Base-by-base conservation (phyloP, 2,113 vertebrate genomes). In the Pygoscelis antarcticus region DNA sequence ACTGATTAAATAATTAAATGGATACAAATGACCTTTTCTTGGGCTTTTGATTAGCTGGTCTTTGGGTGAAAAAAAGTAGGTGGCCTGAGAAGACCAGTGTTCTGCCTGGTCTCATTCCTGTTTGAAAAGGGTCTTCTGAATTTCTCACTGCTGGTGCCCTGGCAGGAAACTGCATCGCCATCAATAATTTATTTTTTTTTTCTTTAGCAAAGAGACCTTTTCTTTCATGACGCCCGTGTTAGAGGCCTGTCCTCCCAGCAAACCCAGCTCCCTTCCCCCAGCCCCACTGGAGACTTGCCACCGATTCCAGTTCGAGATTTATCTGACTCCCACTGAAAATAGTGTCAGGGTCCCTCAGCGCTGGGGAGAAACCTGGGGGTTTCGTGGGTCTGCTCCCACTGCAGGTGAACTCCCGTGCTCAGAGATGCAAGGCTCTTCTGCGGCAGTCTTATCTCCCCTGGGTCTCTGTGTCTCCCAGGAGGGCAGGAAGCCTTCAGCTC, bases 1-100 rank as follows among this genome's bases (percentile, higher is more conserved):
- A 11, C 66, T 64, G 77, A 92, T 89, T 95, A 89, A 84, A 82
- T 93, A 70, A 87, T 96, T 94, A 92, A 94, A 70, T 71, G 32
- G 83, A 93, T 81, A 84, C 83, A 78, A 90, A 90, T 52, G 80
- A 95, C 87, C 62, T 96, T 94, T 91, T 44, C 58, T 52, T 27
- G 22, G 80, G 90, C 82, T 89, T 92, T 80, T 60, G 69, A 40
- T 87, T 65, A 89, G 77, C 76, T 90, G 34, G 38, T 34, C 49
- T 52, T 87, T 40, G 47, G 51, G 11, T 74, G 25, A 23, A 26
- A 54, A 79, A 46, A 71, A 27, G 34, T 8, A 81, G 76, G 51
- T 64, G 77, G 14, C 89, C 80, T 81, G 60, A 74, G 47, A 36
- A 55, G 38, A 70, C 9, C 16, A 13, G 62, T 2, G 0, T 44